A percentile compares a stretch with the other conserved stretches of the same genome.
Evolutionary conservation across 1,140 invertebrate species (phyloP).

Genomic region (Ridgeia piscesae): DNA sequence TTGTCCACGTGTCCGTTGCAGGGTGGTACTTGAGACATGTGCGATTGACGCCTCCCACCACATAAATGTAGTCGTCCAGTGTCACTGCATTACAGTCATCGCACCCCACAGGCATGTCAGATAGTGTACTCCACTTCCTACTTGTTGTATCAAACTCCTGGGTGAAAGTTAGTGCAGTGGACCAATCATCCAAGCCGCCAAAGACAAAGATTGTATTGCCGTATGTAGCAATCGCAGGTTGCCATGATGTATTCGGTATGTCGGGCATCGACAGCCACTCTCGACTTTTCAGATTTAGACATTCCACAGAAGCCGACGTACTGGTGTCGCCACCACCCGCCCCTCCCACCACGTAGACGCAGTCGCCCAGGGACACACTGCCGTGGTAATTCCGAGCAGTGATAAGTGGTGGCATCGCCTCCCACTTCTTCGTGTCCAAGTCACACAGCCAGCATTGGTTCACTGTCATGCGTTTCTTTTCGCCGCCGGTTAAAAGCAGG

Average conservation of each 20-base stretch:
- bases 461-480: neutral
- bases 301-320: neutral
- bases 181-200: neutral
- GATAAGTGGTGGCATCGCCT: no score
- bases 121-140: neutral
- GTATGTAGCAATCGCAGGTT: neutral
- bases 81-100: neutral
- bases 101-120: neutral
- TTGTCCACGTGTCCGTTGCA: neutral
- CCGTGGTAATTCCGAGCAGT: no score
- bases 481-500: neutral
- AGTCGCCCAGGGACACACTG: no score
- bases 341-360: no score
- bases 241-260: neutral
- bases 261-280: neutral
- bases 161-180: neutral
- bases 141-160: neutral
- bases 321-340: no score
- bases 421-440: constrained; percentile 8
- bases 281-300: neutral
- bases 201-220: neutral
- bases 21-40: neutral
- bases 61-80: constrained; percentile 14
- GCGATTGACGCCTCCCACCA: neutral
- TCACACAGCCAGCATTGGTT: no score